phyloP scores from a whole-genome alignment of 1,140 invertebrate species.

The Zophobas atratus region DNA sequence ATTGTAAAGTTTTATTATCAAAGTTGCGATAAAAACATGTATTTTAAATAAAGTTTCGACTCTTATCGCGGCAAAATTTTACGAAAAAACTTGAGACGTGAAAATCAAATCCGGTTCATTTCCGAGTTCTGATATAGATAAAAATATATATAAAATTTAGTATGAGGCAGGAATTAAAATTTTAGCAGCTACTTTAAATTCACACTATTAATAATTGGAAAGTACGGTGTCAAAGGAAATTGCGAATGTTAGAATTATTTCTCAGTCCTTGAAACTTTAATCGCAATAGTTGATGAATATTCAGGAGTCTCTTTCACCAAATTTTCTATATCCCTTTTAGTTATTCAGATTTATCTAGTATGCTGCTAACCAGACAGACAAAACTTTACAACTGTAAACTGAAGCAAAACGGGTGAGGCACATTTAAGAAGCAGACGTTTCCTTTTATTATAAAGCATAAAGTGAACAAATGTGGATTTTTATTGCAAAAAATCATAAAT shows the following conservation, averaged over 20 bases:
- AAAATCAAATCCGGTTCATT: constrained; percentile 16
- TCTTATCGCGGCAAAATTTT: constrained; percentile 33
- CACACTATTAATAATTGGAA: constrained; percentile 1
- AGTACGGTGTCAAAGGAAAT: background rate
- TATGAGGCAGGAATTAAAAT: background rate
- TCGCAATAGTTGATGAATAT: constrained; percentile 27
- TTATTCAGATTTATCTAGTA: background rate
- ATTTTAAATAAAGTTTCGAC: constrained; percentile 37
- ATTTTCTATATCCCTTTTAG: constrained; percentile 19
- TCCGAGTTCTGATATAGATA: constrained; percentile 3
- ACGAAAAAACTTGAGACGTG: constrained; percentile 6
- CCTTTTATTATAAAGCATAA: too few species aligned
- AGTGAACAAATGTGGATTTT: too few species aligned
- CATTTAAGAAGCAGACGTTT: too few species aligned
- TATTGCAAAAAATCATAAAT: too few species aligned
- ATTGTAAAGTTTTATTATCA: constrained; percentile 40
- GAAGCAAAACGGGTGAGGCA: too few species aligned
- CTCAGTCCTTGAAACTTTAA: constrained; percentile 24
- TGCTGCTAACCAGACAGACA: background rate
- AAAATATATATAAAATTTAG: background rate
- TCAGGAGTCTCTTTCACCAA: constrained; percentile 8
- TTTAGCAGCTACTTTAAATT: background rate
- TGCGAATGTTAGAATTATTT: constrained; percentile 12
- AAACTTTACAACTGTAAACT: background rate
- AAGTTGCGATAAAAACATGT: constrained; percentile 39